Conservation (phyloP, 1,140 invertebrate species). For the Uloborus diversus region DNA sequence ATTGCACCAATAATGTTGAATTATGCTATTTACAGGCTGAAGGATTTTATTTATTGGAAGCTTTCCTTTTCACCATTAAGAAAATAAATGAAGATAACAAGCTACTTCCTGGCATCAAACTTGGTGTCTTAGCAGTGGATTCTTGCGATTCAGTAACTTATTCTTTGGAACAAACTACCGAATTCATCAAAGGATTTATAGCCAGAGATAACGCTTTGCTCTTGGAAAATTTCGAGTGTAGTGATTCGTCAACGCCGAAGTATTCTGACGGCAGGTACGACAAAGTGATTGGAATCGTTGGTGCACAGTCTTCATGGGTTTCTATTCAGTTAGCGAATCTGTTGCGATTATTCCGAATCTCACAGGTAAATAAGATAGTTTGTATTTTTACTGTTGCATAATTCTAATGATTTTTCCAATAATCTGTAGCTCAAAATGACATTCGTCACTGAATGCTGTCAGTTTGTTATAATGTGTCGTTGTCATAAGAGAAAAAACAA, state of each 20-base stretch:
- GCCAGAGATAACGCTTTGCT: slow-evolving; percentile 67
- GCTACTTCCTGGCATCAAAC: slow-evolving; percentile 68
- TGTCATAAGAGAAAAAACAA: no score
- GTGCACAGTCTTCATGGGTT: slow-evolving; percentile 69
- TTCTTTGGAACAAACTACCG: slow-evolving; percentile 68
- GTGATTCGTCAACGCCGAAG: slow-evolving; percentile 66
- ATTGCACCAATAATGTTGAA: not conserved
- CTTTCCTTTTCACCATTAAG: slow-evolving; percentile 69
- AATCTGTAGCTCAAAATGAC: no score
- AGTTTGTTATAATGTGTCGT: no score
- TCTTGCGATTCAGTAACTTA: slow-evolving; percentile 68
- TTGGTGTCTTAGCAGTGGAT: slow-evolving; percentile 69
- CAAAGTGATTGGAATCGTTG: slow-evolving; percentile 69
- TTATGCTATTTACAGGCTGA: slow-evolving; percentile 60
- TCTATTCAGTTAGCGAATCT: slow-evolving; percentile 71
- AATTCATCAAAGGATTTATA: slow-evolving; percentile 71
- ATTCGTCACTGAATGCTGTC: no score
- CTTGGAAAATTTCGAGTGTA: slow-evolving; percentile 66
- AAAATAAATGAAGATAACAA: slow-evolving; percentile 67
- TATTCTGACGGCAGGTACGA: slow-evolving; percentile 67
- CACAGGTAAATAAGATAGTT: no score
- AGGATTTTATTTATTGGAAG: slow-evolving; percentile 70
- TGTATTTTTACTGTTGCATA: no score
- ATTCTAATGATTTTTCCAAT: no score
- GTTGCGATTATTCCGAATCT: slow-evolving; percentile 69